A percentile compares a stretch with the other conserved stretches of the same genome.
Evolutionary conservation across 2,888 invertebrate species (phyloP).

Genomic region (Noctua janthe): DNA sequence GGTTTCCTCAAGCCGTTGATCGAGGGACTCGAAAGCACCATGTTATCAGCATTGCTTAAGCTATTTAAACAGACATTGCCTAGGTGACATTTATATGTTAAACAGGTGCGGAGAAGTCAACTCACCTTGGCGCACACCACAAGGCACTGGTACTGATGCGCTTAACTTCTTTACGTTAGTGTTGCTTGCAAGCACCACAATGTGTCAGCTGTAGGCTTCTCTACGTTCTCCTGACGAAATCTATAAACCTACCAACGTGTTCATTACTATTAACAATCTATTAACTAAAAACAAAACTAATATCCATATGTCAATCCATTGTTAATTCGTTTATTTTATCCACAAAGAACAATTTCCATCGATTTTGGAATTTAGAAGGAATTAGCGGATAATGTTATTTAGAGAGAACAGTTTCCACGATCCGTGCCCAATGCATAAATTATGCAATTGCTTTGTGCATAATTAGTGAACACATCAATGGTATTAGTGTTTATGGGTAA

Average conservation of each 20-base stretch:
- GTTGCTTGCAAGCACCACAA: background rate
- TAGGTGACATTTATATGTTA: background rate
- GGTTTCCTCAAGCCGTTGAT: no score
- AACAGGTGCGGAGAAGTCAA: background rate
- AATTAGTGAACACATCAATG: constrained; percentile 66
- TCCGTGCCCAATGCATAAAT: constrained; percentile 55
- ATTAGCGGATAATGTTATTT: constrained; percentile 55
- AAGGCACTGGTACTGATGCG: background rate
- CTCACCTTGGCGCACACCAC: background rate
- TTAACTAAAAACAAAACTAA: background rate
- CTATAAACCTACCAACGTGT: background rate
- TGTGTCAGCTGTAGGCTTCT: background rate
- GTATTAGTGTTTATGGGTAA: constrained; percentile 53
- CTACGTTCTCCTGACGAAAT: background rate
- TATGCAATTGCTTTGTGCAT: constrained; percentile 66
- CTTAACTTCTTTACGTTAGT: background rate
- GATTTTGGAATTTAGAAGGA: constrained; percentile 49
- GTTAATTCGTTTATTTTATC: constrained; percentile 46
- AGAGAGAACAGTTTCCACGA: constrained; percentile 44
- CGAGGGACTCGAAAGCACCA: no score
- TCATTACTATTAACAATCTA: background rate
- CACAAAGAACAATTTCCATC: constrained; percentile 32
- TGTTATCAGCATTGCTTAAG: no score
- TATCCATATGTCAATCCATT: constrained; percentile 8
- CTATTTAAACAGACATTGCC: no score